phyloP scores from a whole-genome alignment of 2,888 invertebrate genomes.

The Esperia sulphurella region DNA sequence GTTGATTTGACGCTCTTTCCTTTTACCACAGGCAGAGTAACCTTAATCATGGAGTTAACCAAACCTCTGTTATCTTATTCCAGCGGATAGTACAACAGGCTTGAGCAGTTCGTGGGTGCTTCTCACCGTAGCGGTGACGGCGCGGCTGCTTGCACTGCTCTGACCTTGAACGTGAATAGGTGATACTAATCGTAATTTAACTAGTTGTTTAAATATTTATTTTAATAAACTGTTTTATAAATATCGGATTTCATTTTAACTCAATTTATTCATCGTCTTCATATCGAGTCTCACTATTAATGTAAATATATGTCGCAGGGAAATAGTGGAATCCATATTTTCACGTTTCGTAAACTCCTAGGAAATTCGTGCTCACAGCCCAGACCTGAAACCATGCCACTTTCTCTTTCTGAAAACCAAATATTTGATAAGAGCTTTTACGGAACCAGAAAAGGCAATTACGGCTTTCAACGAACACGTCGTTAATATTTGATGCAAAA shows the following conservation, averaged over 20 bases:
- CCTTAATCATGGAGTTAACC: neutral
- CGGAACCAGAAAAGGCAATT: too few relatives aligned
- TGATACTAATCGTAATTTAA: constrained; percentile 37
- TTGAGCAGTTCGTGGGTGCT: constrained; percentile 24
- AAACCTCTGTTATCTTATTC: constrained; percentile 6
- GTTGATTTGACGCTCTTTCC: too few relatives aligned
- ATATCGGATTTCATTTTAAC: neutral
- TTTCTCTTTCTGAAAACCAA: too few relatives aligned
- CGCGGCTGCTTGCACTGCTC: constrained; percentile 6
- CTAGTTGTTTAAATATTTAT: constrained; percentile 6
- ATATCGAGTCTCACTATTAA: too few relatives aligned
- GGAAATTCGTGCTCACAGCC: too few relatives aligned
- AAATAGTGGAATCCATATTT: too few relatives aligned
- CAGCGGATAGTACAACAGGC: constrained; percentile 20
- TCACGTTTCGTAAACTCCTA: too few relatives aligned
- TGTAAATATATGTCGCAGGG: too few relatives aligned
- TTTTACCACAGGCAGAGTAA: neutral
- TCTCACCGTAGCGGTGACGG: constrained; percentile 16
- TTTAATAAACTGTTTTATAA: neutral
- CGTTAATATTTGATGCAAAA: too few relatives aligned
- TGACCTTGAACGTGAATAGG: constrained; percentile 16
- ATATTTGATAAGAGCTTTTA: too few relatives aligned
- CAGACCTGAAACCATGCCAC: too few relatives aligned
- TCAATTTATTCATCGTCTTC: neutral
- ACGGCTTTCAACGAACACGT: too few relatives aligned